A percentile compares a stretch with the other conserved stretches of the same genome.
Evolutionary conservation across 2,888 invertebrate species (phyloP).

Genomic region (Colletes collaris): DNA sequence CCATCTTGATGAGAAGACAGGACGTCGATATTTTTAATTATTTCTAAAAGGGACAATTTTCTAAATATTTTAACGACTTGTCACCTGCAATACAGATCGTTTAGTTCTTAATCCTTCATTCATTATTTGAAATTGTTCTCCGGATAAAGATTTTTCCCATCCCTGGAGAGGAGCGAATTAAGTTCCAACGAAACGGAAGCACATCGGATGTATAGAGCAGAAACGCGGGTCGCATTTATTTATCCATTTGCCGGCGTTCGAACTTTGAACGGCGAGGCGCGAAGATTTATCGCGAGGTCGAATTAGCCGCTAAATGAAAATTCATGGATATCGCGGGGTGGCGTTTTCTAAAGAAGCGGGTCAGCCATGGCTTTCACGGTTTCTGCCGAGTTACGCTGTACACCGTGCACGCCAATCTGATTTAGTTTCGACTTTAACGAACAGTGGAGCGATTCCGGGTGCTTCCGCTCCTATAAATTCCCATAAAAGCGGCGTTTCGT

Average conservation of each 20-base stretch:
- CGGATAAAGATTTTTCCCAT: too few species aligned
- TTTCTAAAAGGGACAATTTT: too few species aligned
- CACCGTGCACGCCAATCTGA: slow-evolving; percentile 34
- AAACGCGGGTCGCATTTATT: background rate
- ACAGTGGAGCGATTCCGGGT: slow-evolving; percentile 25
- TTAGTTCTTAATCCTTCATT: too few species aligned
- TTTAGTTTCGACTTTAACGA: slow-evolving; percentile 44
- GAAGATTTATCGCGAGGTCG: slow-evolving; percentile 22
- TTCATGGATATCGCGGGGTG: slow-evolving; percentile 29
- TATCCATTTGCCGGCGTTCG: slow-evolving; percentile 1
- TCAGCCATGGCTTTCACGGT: slow-evolving; percentile 22
- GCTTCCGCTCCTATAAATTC: slow-evolving; percentile 20
- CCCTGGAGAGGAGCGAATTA: too few species aligned
- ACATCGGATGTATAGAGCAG: background rate
- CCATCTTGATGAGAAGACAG: too few species aligned
- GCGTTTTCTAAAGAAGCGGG: slow-evolving; percentile 34
- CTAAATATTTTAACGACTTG: too few species aligned
- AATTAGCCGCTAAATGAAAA: slow-evolving; percentile 39
- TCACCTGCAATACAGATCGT: too few species aligned
- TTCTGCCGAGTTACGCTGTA: slow-evolving; percentile 5
- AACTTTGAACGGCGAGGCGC: slow-evolving; percentile 2
- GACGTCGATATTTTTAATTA: too few species aligned
- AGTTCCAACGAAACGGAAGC: background rate
- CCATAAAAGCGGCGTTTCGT: slow-evolving; percentile 9
- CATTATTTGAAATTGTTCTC: too few species aligned